Evolutionary conservation across 2,888 invertebrate genomes (phyloP).

Genomic region (Nebria salina): DNA sequence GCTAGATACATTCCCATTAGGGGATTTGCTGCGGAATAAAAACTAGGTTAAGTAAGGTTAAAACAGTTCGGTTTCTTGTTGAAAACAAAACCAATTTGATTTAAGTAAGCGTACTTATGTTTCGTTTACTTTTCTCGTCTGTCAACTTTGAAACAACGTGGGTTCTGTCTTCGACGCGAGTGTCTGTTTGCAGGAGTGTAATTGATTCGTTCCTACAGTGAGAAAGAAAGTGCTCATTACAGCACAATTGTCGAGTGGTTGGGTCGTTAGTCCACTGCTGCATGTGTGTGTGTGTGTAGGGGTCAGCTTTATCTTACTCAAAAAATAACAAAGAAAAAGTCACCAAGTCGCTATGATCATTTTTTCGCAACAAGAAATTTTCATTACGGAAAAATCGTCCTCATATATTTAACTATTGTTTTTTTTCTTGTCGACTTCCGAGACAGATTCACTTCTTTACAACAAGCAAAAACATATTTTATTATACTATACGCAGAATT

Average conservation of each 20-base stretch:
- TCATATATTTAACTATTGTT: conserved; percentile 30
- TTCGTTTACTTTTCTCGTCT: conserved; percentile 1
- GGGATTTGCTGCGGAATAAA: neutral
- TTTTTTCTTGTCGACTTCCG: neutral
- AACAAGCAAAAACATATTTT: neutral
- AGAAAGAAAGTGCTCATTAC: conserved; percentile 1
- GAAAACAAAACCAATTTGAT: neutral
- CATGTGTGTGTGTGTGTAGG: no score
- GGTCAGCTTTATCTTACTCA: conserved; percentile 28
- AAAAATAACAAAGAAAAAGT: conserved; percentile 36
- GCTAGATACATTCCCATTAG: neutral
- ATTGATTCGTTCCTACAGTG: neutral
- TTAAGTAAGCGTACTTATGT: neutral
- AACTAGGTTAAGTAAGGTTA: neutral
- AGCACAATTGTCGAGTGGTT: conserved; percentile 1
- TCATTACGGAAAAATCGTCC: conserved; percentile 39
- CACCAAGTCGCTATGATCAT: conserved; percentile 25
- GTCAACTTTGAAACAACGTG: neutral
- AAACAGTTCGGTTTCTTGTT: neutral
- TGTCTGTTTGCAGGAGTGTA: neutral
- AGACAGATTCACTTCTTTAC: neutral
- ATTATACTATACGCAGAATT: neutral
- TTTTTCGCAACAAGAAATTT: conserved; percentile 39
- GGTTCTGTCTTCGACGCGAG: neutral
- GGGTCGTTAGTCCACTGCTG: neutral